Evolutionary conservation across 2,797 vertebrate species (phyloP), one percentile per base, ranked within the genome.

Genomic region (Anguilla pacifica): DNA sequence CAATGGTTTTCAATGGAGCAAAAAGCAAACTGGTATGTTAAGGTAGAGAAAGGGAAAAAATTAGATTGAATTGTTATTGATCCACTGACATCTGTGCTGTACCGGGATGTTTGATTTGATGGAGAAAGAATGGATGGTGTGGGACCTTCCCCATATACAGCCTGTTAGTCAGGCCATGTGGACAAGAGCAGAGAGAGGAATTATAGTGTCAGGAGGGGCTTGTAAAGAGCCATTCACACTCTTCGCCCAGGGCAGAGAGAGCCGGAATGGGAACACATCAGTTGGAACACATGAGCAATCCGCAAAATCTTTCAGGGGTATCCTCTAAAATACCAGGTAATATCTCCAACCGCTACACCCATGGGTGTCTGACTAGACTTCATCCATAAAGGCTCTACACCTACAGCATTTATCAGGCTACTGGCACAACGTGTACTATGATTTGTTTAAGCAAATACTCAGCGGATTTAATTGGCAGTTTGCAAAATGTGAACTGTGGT

Each of bases 61-160:
- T 59, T 43, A n/a, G 39, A 83, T 87, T 87, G 79, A 67, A 87
- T 83, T 87, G 81, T 67, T 83, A 87, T 87, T 83, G 57, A 61
- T 87, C 59, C 61, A 43, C 59, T 49, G 43, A 53, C 39, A 1
- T 67, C 59, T 79, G 17, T 87, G 55, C 46, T 43, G 55, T 57
- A 87, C 35, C 46, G 74, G 55, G 59, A 86, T 31, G n/a, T 28
- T 84, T 19, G 17, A 46, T 81, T 81, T 81, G 39, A 51, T 51
- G 74, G 74, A 79, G 74, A 46, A 39, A 19, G 19, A 22, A 51
- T 9, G 64, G 64, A 67, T n/a, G 17, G 77, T 49, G 77, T 9
- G 43, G 43, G 39, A 25, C 22, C 2, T 31, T 51, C 77, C 43
- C 43, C 11, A 3, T 39, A 6, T 39, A 46, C 39, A 7, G 17